Conservation (phyloP, 2,113 vertebrate genomes). For the Helogale parvula region DNA sequence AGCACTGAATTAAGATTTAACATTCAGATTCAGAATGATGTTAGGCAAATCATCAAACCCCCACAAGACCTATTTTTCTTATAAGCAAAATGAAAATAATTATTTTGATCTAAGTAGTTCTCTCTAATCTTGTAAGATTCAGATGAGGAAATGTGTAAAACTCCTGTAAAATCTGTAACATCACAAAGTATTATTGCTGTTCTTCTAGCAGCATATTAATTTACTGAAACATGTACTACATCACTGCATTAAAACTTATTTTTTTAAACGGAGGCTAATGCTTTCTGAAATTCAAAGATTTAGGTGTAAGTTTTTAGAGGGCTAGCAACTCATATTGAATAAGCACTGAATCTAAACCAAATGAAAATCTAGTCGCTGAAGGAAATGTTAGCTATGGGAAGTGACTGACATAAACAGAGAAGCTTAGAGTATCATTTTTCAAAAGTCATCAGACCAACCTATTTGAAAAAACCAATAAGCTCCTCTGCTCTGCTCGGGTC, state of each 20-base stretch:
- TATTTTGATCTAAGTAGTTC: neutral
- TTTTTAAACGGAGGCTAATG: neutral
- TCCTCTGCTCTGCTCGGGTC: neutral
- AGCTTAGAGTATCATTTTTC: neutral
- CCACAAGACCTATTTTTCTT: neutral
- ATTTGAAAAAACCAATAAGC: neutral
- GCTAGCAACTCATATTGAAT: neutral
- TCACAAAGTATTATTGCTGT: neutral
- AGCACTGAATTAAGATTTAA: neutral
- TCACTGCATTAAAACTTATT: neutral
- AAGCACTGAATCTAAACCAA: neutral
- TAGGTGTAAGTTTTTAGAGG: neutral
- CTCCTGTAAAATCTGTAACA: neutral
- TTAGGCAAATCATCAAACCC: neutral
- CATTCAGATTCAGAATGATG: neutral
- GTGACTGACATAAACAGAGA: neutral
- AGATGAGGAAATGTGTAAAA: neutral
- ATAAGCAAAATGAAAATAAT: neutral
- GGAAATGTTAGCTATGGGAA: neutral
- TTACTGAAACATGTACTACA: neutral
- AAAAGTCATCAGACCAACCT: neutral
- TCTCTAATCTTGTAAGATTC: neutral
- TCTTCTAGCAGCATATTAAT: neutral
- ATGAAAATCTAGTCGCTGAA: neutral
- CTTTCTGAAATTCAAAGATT: slow-evolving; percentile 46